Evolutionary conservation across 1,140 invertebrate species (phyloP).

Genomic region (Apis cerana): DNA sequence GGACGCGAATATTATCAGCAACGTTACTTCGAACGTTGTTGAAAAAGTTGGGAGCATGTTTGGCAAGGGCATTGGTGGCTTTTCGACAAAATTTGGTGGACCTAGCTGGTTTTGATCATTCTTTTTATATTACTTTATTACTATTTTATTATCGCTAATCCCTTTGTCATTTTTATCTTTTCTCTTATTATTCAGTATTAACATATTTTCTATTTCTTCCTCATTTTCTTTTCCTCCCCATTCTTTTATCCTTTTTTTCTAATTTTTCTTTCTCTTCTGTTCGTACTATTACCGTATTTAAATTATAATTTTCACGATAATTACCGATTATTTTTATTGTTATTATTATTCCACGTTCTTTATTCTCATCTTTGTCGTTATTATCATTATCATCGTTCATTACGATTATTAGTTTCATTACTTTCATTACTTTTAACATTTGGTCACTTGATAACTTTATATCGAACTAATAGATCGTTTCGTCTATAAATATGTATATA

Average conservation of each 20-base stretch:
- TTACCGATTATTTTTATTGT: neutral
- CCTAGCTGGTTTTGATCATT: conserved; percentile 86
- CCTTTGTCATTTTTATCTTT: neutral
- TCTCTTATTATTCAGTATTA: no score
- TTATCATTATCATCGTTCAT: neutral
- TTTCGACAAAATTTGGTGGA: conserved; percentile 90
- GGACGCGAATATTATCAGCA: conserved; percentile 85
- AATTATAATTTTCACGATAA: neutral
- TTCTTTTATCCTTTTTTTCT: neutral
- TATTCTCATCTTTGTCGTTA: neutral
- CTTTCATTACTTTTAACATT: conserved; percentile 57
- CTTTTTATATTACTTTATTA: neutral
- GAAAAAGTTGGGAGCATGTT: conserved; percentile 91
- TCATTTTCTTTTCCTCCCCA: neutral
- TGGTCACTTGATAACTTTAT: conserved; percentile 54
- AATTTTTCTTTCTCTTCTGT: neutral
- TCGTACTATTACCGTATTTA: neutral
- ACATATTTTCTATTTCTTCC: no score
- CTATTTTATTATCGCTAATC: neutral
- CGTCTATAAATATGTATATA: conserved; percentile 59
- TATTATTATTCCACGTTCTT: neutral
- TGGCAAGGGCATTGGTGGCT: conserved; percentile 90
- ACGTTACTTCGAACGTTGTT: conserved; percentile 88
- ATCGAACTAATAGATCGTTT: conserved; percentile 71
- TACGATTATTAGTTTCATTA: neutral